These are phyloP conservation scores for Ceuthmochares aereus DNA, from an alignment of 2,113 vertebrate genomes.

Conservation along the genomic window DNA sequence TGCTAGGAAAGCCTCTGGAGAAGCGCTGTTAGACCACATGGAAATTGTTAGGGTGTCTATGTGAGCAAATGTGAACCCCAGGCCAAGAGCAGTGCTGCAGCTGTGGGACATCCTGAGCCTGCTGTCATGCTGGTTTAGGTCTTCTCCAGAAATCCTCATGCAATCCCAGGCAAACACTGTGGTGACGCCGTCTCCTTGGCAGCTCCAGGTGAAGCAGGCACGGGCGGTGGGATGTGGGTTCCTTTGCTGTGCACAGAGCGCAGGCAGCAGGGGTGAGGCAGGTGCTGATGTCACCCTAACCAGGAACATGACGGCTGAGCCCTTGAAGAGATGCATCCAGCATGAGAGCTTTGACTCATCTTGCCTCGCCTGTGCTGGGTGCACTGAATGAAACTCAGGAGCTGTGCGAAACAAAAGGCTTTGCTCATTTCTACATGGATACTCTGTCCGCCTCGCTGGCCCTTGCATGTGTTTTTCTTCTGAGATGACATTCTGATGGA, in stretches of 20 bases:
- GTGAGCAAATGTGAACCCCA: fast-evolving
- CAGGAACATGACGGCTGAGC: neutral
- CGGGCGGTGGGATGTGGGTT: neutral
- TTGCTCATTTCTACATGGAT: neutral
- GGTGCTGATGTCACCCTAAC: neutral
- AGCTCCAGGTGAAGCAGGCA: neutral
- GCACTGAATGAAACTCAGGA: neutral
- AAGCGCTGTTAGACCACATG: neutral
- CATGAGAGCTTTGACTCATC: neutral
- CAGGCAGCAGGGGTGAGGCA: fast-evolving
- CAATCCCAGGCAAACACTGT: neutral
- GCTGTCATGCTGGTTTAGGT: fast-evolving
- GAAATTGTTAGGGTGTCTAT: fast-evolving
- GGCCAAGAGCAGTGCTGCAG: neutral
- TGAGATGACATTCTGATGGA: fast-evolving
- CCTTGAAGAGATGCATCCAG: neutral
- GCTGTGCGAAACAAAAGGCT: neutral
- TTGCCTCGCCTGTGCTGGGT: neutral
- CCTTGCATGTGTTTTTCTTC: fast-evolving
- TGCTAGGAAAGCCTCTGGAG: neutral
- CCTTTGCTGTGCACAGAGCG: neutral
- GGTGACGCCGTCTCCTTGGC: neutral
- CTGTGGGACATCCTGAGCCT: neutral
- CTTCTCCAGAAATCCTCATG: neutral
- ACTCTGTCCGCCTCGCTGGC: neutral